Conservation (phyloP, 1,140 invertebrate genomes). For the Drosophila miranda region DNA sequence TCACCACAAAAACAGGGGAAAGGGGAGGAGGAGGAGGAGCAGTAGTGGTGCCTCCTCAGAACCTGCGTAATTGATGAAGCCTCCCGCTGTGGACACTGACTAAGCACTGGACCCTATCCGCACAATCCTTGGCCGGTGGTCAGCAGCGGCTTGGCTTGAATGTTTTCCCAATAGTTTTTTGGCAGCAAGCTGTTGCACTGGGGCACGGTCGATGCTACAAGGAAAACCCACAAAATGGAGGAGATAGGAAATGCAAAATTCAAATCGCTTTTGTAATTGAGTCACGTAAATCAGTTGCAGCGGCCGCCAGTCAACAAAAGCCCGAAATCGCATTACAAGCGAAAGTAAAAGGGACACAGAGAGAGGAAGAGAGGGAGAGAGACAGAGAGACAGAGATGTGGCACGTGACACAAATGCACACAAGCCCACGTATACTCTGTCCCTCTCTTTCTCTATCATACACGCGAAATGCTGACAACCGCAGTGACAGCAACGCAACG, state of each 20-base stretch:
- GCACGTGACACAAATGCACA: constrained; percentile 33
- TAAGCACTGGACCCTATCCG: constrained; percentile 64
- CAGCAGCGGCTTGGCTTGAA: constrained; percentile 21
- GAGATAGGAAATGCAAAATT: constrained; percentile 33
- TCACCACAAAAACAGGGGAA: too few relatives aligned
- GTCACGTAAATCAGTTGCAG: constrained; percentile 69
- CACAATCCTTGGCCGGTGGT: constrained; percentile 43
- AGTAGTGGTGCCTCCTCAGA: too few relatives aligned
- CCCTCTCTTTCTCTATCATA: background rate
- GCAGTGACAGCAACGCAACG: constrained; percentile 33
- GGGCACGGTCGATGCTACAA: background rate
- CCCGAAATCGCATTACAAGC: constrained; percentile 51
- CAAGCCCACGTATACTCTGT: too few relatives aligned
- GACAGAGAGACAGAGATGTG: constrained; percentile 9
- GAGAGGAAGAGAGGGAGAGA: background rate
- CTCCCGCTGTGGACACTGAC: constrained; percentile 61
- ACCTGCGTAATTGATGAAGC: constrained; percentile 73
- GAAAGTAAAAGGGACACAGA: constrained; percentile 21
- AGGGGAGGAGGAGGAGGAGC: too few relatives aligned
- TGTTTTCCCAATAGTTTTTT: constrained; percentile 30
- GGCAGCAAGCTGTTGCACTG: constrained; percentile 28
- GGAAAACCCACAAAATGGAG: background rate
- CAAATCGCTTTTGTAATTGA: constrained; percentile 69
- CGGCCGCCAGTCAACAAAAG: constrained; percentile 43
- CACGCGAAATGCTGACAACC: constrained; percentile 44